Evolutionary conservation across 1,140 invertebrate genomes (phyloP), one percentile per base, ranked within the genome.

Genomic region (Caenorhabditis briggsae): DNA sequence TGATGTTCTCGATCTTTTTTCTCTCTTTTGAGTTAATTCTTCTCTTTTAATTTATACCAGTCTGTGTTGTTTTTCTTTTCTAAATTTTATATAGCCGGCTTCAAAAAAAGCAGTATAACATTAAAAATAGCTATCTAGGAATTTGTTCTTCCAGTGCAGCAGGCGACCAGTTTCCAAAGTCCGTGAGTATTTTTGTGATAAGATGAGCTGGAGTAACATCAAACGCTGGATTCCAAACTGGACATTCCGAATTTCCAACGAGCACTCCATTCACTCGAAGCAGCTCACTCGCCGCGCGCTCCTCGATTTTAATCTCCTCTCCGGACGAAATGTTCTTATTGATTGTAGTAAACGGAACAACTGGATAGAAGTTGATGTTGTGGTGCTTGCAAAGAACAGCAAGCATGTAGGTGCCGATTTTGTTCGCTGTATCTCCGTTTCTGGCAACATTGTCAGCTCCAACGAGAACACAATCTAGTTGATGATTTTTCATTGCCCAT

Each of bases 341-440:
- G 91, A 98, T 96, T 0, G 97, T 96, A 0, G 97, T 96, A 53
- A 95, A 94, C 0, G 97, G 97, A 23, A 84, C 97, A 0, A 97
- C 97, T 16, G 99, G 95, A 93, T 96, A 99, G 93, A 99, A 99
- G 87, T 97, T 96, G 46, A 99, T 95, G 23, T 94, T 94, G 92
- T 98, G 97, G 93, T 97, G 94, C 90, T 96, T 96, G 9, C 97
- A 96, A 48, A 96, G 93, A 59, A 99, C 95, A 1, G 97, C 97
- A 91, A 99, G 95, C 95, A 95, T 96, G 93, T 98, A 99, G 23
- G 98, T 99, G 88, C 98, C 98, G 92, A 99, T 98, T 95, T 99
- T 99, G 92, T 99, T 99, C 0, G 97, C 98, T 2, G 97, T 99
- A 93, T 99, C 98, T 2, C 98, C 98, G 93, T 99, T 99, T 2